A percentile compares a stretch with the other conserved stretches of the same genome.
Evolutionary conservation across 2,113 vertebrate genomes (phyloP).

Genomic region (Leucopsar rothschildi): DNA sequence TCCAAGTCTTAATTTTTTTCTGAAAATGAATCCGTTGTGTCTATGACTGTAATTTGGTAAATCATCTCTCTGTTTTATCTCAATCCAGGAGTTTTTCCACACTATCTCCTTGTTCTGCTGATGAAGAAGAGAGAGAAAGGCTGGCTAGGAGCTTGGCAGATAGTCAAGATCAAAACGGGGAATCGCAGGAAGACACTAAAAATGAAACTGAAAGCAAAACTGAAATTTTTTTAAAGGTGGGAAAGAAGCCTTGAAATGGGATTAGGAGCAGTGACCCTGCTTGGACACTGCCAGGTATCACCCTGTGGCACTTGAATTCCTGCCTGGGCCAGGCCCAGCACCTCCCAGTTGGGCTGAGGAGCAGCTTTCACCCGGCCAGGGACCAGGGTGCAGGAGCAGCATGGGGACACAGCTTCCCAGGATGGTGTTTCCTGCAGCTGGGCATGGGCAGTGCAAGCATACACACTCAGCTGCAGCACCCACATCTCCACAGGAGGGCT

Average conservation of each 20-base stretch:
- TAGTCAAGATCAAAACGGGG: not conserved
- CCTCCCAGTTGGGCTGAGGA: not conserved
- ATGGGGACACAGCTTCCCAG: accelerated
- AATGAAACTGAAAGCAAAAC: not conserved
- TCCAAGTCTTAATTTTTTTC: not conserved
- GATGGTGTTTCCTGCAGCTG: not conserved
- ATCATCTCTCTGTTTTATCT: not conserved
- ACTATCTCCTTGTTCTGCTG: accelerated
- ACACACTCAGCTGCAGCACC: not conserved
- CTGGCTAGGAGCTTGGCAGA: not conserved
- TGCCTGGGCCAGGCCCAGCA: not conserved
- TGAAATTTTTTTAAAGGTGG: not conserved
- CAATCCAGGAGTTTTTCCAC: not conserved
- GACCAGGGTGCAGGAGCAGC: not conserved
- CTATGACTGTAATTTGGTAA: not conserved
- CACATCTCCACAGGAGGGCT: not conserved
- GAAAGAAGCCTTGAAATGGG: not conserved
- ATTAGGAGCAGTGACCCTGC: not conserved
- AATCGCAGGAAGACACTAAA: not conserved
- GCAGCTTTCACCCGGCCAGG: not conserved
- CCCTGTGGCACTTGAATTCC: not conserved
- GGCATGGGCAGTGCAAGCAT: not conserved
- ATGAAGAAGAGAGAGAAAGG: not conserved
- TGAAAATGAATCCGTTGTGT: not conserved
- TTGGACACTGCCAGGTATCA: not conserved